These are phyloP conservation scores for Drosophila parabipectinata DNA, from an alignment of 1,140 invertebrate species.

Conservation along the genomic window DNA sequence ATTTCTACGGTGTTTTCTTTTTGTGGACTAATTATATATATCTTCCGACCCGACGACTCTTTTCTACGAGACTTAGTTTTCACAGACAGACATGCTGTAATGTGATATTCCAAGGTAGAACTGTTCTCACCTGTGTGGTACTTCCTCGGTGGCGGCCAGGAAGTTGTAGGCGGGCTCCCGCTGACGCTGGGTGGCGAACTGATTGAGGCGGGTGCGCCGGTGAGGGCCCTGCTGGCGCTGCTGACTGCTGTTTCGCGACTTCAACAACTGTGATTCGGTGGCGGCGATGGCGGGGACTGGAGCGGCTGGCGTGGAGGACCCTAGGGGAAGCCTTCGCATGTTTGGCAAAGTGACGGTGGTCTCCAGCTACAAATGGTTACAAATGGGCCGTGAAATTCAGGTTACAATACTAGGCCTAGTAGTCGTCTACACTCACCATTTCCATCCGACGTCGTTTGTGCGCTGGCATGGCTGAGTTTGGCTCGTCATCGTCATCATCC, in stretches of 20 bases:
- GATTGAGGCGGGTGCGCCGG: conserved; percentile 55
- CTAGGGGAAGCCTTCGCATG: conserved; percentile 47
- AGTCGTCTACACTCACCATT: conserved; percentile 5
- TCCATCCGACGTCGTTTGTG: conserved; percentile 35
- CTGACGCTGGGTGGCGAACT: conserved; percentile 48
- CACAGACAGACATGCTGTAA: too few relatives aligned
- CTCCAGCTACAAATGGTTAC: conserved; percentile 10
- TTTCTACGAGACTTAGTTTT: too few relatives aligned
- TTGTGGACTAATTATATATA: too few relatives aligned
- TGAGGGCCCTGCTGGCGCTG: conserved; percentile 28
- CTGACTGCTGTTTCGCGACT: conserved; percentile 3
- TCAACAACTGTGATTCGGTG: conserved; percentile 5
- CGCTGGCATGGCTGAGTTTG: neutral
- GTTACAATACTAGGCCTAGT: neutral
- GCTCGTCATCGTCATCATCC: conserved; percentile 54
- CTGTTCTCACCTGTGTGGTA: conserved; percentile 53
- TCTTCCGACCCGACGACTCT: too few relatives aligned
- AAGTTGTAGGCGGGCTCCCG: conserved; percentile 73
- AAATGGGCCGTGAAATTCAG: too few relatives aligned
- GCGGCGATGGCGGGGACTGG: conserved; percentile 13
- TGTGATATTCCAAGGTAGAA: too few relatives aligned
- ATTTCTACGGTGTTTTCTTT: too few relatives aligned
- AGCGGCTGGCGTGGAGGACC: conserved; percentile 54
- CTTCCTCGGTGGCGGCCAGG: conserved; percentile 50
- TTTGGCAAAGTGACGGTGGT: conserved; percentile 28